Percentiles rank a stretch among this genome's conserved stretches.
Conservation (phyloP, 2,113 vertebrate species). For the Archocentrus centrarchus region DNA sequence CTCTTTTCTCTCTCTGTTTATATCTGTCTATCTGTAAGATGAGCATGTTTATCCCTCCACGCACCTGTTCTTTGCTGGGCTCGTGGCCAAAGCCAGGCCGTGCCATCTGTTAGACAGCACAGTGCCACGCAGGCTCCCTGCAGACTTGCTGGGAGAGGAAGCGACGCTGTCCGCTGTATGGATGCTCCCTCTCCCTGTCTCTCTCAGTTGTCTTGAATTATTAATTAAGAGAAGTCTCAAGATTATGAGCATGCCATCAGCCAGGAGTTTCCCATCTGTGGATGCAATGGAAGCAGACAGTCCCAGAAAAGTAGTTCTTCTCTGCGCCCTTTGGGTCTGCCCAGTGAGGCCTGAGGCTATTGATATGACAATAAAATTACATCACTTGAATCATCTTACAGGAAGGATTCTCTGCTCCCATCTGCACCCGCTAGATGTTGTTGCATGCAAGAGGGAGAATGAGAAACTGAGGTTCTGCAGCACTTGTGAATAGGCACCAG, state of each 20-base stretch:
- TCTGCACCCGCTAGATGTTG: not conserved
- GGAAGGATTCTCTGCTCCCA: conserved; percentile 7
- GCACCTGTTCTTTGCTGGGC: conserved; percentile 67
- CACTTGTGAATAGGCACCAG: conserved; percentile 26
- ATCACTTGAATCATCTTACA: conserved; percentile 16
- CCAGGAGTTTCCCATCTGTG: conserved; percentile 42
- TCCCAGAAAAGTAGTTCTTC: not conserved
- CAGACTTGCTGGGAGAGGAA: conserved; percentile 25
- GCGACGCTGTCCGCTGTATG: conserved; percentile 22
- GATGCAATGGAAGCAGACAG: conserved; percentile 6
- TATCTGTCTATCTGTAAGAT: conserved; percentile 35
- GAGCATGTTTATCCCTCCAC: conserved; percentile 38
- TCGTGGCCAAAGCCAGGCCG: conserved; percentile 46
- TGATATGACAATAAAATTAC: conserved; percentile 12
- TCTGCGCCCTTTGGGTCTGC: not conserved
- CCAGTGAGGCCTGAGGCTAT: not conserved
- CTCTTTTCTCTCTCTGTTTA: not conserved
- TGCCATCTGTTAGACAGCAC: conserved; percentile 66
- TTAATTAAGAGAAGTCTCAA: conserved; percentile 41
- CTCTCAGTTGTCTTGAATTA: conserved; percentile 43
- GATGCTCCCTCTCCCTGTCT: not conserved
- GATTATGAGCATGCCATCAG: conserved; percentile 23
- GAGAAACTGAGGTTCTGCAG: not conserved
- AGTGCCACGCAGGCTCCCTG: conserved; percentile 31
- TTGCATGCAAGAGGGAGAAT: not conserved